Conservation (phyloP, 2,113 vertebrate species). For the Oryzias celebensis region DNA sequence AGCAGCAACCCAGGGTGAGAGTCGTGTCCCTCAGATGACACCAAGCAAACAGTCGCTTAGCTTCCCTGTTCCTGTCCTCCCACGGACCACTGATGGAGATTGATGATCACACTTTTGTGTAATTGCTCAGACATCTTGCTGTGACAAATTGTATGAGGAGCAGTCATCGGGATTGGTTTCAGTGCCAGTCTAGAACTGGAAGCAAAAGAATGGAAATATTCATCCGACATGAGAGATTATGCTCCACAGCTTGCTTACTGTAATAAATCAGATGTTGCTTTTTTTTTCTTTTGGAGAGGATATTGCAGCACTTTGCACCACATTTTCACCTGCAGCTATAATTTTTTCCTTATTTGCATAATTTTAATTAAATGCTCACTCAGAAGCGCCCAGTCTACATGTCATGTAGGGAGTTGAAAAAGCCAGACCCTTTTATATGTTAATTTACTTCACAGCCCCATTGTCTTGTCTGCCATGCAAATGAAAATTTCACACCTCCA, state of each 20-base stretch:
- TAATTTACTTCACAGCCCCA: constrained; percentile 56
- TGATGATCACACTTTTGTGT: constrained; percentile 46
- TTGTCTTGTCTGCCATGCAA: constrained; percentile 46
- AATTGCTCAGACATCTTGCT: constrained; percentile 56
- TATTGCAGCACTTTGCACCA: neutral
- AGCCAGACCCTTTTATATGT: constrained; percentile 57
- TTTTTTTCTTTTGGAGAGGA: neutral
- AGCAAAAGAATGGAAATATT: constrained; percentile 33
- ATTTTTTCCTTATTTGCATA: constrained; percentile 58
- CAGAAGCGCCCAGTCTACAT: constrained; percentile 48
- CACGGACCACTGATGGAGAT: constrained; percentile 52
- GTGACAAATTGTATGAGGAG: constrained; percentile 37
- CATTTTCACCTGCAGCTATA: constrained; percentile 32
- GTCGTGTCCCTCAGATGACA: constrained; percentile 48
- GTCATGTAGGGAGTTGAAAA: constrained; percentile 46
- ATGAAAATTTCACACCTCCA: constrained; percentile 52
- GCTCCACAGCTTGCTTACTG: neutral
- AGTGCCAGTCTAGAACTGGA: constrained; percentile 14
- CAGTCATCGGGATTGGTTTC: constrained; percentile 16
- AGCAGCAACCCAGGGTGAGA: constrained; percentile 30
- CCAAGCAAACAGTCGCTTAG: constrained; percentile 59
- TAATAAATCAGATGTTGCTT: constrained; percentile 10
- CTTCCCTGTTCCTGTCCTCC: constrained; percentile 46
- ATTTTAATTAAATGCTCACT: constrained; percentile 65
- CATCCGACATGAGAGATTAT: constrained; percentile 5